These are phyloP conservation scores for Leptopilina boulardi DNA, from an alignment of 1,140 invertebrate genomes.

Conservation along the genomic window DNA sequence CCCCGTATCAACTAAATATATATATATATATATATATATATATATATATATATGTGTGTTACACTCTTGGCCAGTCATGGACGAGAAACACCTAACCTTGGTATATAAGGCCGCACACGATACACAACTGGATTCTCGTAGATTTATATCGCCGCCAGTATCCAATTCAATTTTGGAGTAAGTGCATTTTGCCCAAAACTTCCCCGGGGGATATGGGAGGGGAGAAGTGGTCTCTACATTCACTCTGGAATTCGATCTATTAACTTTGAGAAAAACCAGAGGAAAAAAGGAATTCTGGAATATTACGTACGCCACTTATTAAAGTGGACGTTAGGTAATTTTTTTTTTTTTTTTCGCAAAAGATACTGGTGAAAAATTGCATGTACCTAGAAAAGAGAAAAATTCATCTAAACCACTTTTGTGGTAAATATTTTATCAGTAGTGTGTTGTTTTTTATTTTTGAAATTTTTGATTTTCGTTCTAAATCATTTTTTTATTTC, in stretches of 20 bases:
- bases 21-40: too few species aligned
- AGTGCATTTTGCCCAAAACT: slow-evolving; percentile 24
- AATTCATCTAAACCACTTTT: too few species aligned
- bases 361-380: background rate
- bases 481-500: too few species aligned
- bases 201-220: background rate
- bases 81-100: slow-evolving; percentile 51
- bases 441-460: too few species aligned
- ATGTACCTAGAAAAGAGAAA: background rate
- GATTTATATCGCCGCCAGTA: slow-evolving; percentile 65
- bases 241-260: slow-evolving; percentile 4
- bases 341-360: background rate
- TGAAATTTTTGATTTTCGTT: too few species aligned
- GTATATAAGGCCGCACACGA: slow-evolving; percentile 56
- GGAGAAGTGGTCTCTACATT: background rate
- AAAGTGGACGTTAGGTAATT: background rate
- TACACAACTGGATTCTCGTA: slow-evolving; percentile 59
- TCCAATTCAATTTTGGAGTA: slow-evolving; percentile 63
- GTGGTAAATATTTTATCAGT: too few species aligned
- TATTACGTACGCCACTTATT: slow-evolving; percentile 9
- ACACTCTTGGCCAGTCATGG: slow-evolving; percentile 48
- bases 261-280: background rate
- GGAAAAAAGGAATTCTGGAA: slow-evolving; percentile 10
- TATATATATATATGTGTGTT: too few species aligned
- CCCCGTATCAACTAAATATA: too few species aligned